phyloP scores from a whole-genome alignment of 2,888 invertebrate genomes.

The Tipula helvola region DNA sequence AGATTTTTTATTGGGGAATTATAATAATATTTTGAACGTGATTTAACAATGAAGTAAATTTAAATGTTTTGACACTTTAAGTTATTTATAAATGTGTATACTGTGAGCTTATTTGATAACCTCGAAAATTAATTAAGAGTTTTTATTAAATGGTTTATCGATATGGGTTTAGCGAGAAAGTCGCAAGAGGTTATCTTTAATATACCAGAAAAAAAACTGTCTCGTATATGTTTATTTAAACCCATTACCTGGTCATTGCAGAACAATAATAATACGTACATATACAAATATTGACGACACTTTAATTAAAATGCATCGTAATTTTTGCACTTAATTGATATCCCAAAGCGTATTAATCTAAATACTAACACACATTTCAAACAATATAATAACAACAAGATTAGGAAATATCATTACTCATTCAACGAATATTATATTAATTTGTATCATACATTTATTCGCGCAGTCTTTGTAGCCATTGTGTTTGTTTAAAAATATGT shows the following conservation, averaged over 20 bases:
- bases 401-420: neutral
- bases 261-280: neutral
- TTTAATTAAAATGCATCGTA: neutral
- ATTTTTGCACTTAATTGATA: neutral
- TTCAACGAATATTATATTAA: neutral
- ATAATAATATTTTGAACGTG: neutral
- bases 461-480: neutral
- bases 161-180: neutral
- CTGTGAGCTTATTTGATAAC: neutral
- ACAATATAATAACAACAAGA: neutral
- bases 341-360: neutral
- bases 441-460: neutral
- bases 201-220: neutral
- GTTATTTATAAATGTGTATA: neutral
- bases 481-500: neutral
- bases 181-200: neutral
- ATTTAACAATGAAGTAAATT: neutral
- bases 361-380: neutral
- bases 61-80: neutral
- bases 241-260: neutral
- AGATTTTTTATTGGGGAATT: neutral
- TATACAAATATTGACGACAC: neutral
- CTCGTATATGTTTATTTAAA: neutral
- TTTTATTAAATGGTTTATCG: neutral
- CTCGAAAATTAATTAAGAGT: neutral